Base-by-base conservation (phyloP, 2,113 vertebrate genomes). In the Synodontis membranacea region DNA sequence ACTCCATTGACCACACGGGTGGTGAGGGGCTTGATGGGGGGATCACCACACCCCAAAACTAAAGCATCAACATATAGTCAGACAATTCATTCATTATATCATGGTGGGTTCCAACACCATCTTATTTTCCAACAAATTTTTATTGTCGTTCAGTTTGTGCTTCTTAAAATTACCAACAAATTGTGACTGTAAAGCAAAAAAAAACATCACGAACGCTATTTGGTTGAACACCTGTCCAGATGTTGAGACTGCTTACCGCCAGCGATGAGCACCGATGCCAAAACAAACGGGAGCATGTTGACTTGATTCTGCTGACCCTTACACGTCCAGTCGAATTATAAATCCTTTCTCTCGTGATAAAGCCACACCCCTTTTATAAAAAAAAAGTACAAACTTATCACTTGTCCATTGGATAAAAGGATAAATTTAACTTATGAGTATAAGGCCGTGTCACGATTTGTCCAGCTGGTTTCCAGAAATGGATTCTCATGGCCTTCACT, bases 1-100 rank as follows among this genome's bases (percentile, higher is more conserved):
- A 94, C 95, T 66, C 97, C 97, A 0, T 96, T 97, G 78, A 98
- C 97, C 91, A 99, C 97, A 0, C 97, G 95, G 91, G 93, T 10
- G 0, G 89, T 50, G 86, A 91, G 80, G 1, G 97, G 96, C 0
- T 88, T 50, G 34, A 95, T 91, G 21, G 91, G 84, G n/a, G 97
- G 96, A n/a, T 88, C 92, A 9, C 97, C 97, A 0, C 96, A 97
- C 88, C 97, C 95, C 1, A 96, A 93, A 93, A 94, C 97, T 97
- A 90, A 56, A 44, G 64, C 82, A 64, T 44, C 83, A 80, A 64
- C n/a, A 80, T 25, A 42, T 46, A 39, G 78, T 70, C 58, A 12
- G 0, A 10, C 74, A 74, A 42, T 5, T 48, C 11, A 28, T n/a
- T 23, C 44, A 28, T 14, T 28, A 28, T 14, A 15, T 19, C 11